A percentile compares a stretch with the other conserved stretches of the same genome.
These are phyloP conservation scores for Autographa pulchrina DNA, from an alignment of 2,888 invertebrate species.

Conservation along the genomic window DNA sequence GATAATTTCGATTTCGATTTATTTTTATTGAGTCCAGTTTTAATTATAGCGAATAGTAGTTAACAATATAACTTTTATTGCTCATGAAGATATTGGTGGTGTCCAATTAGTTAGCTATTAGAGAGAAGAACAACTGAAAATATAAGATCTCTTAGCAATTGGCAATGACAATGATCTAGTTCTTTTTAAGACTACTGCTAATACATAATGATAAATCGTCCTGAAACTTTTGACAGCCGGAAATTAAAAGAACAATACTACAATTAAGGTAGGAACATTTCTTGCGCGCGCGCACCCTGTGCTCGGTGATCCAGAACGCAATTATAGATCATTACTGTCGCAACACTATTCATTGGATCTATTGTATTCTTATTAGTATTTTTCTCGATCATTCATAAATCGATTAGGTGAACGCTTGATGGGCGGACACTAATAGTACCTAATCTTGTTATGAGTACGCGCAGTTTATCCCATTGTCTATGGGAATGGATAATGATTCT, in stretches of 20 bases:
- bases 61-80: background rate
- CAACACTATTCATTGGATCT: conserved; percentile 60
- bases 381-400: conserved; percentile 55
- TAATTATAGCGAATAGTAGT: conserved; percentile 9
- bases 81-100: background rate
- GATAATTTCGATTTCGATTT: conserved; percentile 33
- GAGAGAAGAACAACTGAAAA: too few relatives aligned
- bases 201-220: conserved; percentile 40
- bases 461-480: background rate
- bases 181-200: background rate
- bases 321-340: conserved; percentile 59
- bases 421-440: conserved; percentile 7
- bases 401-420: conserved; percentile 31
- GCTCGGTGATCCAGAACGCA: conserved; percentile 50
- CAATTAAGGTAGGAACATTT: conserved; percentile 60
- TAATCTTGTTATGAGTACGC: conserved; percentile 14
- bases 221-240: conserved; percentile 59
- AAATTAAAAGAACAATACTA: conserved; percentile 66
- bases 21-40: conserved; percentile 18
- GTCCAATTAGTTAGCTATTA: background rate
- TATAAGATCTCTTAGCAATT: background rate
- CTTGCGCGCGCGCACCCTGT: conserved; percentile 62
- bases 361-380: conserved; percentile 69
- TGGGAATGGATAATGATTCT: background rate
- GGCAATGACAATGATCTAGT: background rate